phyloP scores from a whole-genome alignment of 37 sponge, comb jelly and placozoan species.

The Spongilla lacustris region DNA sequence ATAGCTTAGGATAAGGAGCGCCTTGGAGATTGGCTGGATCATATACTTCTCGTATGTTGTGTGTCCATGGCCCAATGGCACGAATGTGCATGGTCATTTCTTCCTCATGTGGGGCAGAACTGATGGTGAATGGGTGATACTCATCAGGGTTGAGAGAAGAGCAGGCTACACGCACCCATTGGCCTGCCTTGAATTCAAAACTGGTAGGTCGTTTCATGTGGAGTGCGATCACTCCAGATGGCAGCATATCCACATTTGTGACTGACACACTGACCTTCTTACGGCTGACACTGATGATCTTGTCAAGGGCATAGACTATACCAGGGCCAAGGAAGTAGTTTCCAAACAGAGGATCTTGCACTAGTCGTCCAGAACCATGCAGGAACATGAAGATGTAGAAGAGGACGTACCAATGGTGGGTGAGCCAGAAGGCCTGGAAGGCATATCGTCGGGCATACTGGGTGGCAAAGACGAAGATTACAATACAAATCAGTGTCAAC shows the following conservation, averaged over 20 bases:
- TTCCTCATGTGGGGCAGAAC: slow-evolving; percentile 95
- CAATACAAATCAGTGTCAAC: slow-evolving; percentile 63
- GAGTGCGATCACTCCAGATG: slow-evolving; percentile 86
- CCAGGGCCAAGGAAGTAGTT: slow-evolving; percentile 95
- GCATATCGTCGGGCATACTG: slow-evolving; percentile 92
- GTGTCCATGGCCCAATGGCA: slow-evolving; percentile 95
- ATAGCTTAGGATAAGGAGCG: slow-evolving; percentile 76
- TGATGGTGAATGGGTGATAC: slow-evolving; percentile 98
- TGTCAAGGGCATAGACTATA: slow-evolving; percentile 85
- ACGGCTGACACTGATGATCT: slow-evolving; percentile 81
- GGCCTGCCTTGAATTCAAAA: slow-evolving; percentile 96
- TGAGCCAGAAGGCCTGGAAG: slow-evolving; percentile 94
- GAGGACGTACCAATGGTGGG: slow-evolving; percentile 88
- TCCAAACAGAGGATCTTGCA: slow-evolving; percentile 96
- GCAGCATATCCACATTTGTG: slow-evolving; percentile 85
- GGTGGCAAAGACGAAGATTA: slow-evolving; percentile 91
- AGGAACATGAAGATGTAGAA: slow-evolving; percentile 95
- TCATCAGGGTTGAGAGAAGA: slow-evolving; percentile 85
- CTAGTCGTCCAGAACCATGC: slow-evolving; percentile 94
- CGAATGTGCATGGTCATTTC: slow-evolving; percentile 94
- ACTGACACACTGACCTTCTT: slow-evolving; percentile 84
- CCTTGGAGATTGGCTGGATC: slow-evolving; percentile 61
- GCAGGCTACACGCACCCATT: slow-evolving; percentile 91
- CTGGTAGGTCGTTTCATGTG: slow-evolving; percentile 91
- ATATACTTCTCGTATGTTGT: slow-evolving; percentile 86